These are phyloP conservation scores for Sinocyclocheilus anshuiensis DNA, from an alignment of 2,113 vertebrate genomes.

Conservation along the genomic window DNA sequence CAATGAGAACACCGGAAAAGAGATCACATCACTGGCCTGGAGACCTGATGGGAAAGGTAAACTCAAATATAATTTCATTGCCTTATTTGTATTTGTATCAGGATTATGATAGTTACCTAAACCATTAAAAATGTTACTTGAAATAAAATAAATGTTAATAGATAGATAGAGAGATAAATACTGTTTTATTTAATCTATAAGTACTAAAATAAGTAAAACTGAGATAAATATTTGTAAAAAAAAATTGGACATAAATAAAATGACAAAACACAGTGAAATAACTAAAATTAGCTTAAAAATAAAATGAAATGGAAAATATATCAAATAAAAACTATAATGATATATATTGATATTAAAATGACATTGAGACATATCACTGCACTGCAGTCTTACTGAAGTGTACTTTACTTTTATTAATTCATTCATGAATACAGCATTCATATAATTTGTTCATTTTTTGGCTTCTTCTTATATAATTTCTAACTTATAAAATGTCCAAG, in stretches of 20 bases:
- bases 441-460: background rate
- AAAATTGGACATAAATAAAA: too few species aligned
- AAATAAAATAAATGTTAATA: background rate
- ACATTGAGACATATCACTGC: background rate
- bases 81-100: background rate
- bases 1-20: constrained; percentile 92
- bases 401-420: background rate
- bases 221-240: too few species aligned
- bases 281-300: too few species aligned
- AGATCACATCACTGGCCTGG: constrained; percentile 94
- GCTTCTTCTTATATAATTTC: too few species aligned
- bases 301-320: too few species aligned
- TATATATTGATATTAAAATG: background rate
- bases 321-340: background rate
- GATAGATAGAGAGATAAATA: too few species aligned
- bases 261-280: too few species aligned
- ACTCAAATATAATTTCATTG: background rate
- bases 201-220: background rate
- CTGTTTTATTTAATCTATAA: too few species aligned
- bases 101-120: too few species aligned
- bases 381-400: background rate
- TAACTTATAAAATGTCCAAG: too few species aligned
- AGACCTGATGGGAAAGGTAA: constrained; percentile 99
- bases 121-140: background rate
- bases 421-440: background rate